A percentile compares a stretch with the other conserved stretches of the same genome.
Conservation (phyloP, 2,797 vertebrate species). For the Crotalus adamanteus region DNA sequence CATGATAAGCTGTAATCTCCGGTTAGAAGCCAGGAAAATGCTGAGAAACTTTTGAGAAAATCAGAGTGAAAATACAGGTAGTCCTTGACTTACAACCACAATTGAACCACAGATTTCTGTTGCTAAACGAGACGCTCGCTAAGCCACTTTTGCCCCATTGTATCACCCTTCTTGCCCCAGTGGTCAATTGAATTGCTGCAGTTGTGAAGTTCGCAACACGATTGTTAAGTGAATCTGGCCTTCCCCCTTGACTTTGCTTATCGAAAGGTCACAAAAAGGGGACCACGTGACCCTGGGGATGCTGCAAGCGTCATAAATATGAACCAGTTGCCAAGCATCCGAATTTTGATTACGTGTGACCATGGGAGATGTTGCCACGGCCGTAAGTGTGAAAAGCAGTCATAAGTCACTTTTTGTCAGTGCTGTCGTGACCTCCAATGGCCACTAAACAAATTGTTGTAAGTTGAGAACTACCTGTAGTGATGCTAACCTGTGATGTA, state of each 20-base stretch:
- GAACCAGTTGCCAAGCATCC: no score
- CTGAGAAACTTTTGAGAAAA: background rate
- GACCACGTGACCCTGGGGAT: background rate
- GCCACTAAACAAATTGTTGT: no score
- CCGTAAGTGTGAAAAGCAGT: no score
- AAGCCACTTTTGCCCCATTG: background rate
- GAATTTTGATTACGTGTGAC: background rate
- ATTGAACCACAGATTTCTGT: background rate
- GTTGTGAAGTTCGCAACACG: background rate
- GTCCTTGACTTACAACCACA: background rate
- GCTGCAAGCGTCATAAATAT: background rate
- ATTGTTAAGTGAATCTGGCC: background rate
- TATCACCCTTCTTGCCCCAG: background rate
- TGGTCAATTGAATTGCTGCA: background rate
- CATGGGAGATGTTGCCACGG: background rate
- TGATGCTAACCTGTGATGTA: background rate
- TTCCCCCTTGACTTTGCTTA: background rate
- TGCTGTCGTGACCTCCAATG: no score
- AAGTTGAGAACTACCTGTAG: background rate
- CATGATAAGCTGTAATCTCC: background rate
- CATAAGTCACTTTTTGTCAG: no score
- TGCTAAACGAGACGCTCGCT: background rate
- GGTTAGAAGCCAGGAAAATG: background rate
- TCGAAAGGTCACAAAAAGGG: background rate
- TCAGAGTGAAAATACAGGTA: background rate